Evolutionary conservation across 2,888 invertebrate genomes (phyloP), one percentile per base, ranked within the genome.

Genomic region (Melinopterus prodromus): DNA sequence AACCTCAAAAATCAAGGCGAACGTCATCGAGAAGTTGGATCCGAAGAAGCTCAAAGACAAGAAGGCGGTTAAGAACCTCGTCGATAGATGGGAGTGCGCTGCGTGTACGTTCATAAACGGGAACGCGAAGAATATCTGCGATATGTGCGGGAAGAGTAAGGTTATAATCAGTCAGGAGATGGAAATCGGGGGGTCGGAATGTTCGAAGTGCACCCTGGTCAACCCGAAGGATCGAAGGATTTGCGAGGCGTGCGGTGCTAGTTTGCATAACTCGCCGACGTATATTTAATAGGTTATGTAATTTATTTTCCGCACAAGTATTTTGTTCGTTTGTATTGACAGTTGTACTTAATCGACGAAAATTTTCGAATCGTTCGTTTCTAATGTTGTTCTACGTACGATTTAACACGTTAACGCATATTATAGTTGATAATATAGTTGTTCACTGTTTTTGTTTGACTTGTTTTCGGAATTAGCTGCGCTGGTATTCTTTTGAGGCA

Each of bases 171-270:
- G 76, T 76, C 82, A 82, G 77, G 83, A 84, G 26, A 89, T 95
- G 74, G 92, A 93, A 16, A 93, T 95, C 9, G 95, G 95, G 0
- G 95, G 95, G 0, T 91, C 94, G 76, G 93, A 95, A 87, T 96
- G 96, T 83, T 93, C 94, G 0, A 90, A 92, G 36, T 96, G 96
- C 87, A 96, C 96, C 2, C 90, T 95, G 75, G 94, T 96, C 70
- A 96, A 96, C 86, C 91, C 92, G 72, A 92, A 92, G 84, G 92
- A 92, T 78, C 93, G 92, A 6, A 90, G 90, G 69, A 86, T 86
- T 9, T 96, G 96, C 86, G 93, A 93, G 84, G 95, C 94, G 16
- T 96, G 96, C 87, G 91, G 91, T 16, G 90, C 91, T 6, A 93
- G 92, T 86, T 90, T 95, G 71, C 91, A 94, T 85, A 93, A 94